Base-by-base conservation (phyloP, 2,888 invertebrate genomes). In the Pristionchus mayeri region DNA sequence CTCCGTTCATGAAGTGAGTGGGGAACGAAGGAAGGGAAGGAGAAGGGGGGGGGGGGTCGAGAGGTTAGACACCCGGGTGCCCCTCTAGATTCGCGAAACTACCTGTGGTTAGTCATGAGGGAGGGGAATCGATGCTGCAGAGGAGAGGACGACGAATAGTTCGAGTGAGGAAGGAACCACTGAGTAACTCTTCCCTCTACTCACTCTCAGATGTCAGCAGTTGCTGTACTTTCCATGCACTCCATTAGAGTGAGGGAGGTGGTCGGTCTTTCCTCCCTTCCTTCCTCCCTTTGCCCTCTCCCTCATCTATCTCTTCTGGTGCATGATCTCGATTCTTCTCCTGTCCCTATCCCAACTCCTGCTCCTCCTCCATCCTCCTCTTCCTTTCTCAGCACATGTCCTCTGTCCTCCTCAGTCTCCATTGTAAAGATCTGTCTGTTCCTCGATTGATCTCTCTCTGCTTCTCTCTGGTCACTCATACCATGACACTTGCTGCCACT, bases 31-130 rank as follows among this genome's bases (percentile, higher is more conserved):
- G 54, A 57, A 57, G 54, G 54, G 54, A 34, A 30, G 63, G 18
- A 34, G 63, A 44, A 71, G 40, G 37, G 67, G n/a, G 34, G 21
- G n/a, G 63, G 34, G 34, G 71, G 71, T 71, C 71, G 71, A 71
- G 71, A 71, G 71, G 71, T 71, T 71, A 71, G 71, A 71, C 71
- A 71, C 40, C 71, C 71, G 40, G 71, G 71, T 71, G 71, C 71
- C 71, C 71, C 40, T 18, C 34, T 60, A 60, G 60, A 60, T 60
- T 34, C 71, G 44, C 71, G 44, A 63, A 71, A 71, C 71, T 44
- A 71, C 71, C 71, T 18, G 3, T 63, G 63, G 40, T 71, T 71
- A 71, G 40, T 71, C 71, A 71, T 71, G 71, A 27, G 27, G 67
- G 18, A 40, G 71, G 18, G 40, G 67, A 67, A 71, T 71, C 71